Conservation (phyloP, 2,113 vertebrate species). For the Sinocyclocheilus rhinocerous region DNA sequence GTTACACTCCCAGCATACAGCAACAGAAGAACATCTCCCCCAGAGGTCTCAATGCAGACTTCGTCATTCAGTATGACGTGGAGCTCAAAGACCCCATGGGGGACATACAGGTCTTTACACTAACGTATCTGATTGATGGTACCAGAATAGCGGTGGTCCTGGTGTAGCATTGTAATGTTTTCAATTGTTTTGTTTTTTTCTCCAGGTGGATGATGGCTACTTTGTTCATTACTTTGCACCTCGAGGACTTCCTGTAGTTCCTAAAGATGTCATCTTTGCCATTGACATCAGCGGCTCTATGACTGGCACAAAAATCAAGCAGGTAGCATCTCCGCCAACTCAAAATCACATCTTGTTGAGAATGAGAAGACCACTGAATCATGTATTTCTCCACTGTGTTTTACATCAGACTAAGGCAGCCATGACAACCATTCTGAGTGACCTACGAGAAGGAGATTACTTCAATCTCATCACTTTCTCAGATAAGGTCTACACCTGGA, state of each 20-base stretch:
- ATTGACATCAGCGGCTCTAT: slow-evolving; percentile 84
- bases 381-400: slow-evolving; percentile 47
- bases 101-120: slow-evolving; percentile 75
- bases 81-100: slow-evolving; percentile 75
- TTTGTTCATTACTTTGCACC: slow-evolving; percentile 85
- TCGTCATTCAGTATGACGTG: slow-evolving; percentile 81
- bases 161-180: not conserved
- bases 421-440: slow-evolving; percentile 81
- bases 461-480: slow-evolving; percentile 89
- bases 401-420: slow-evolving; percentile 81
- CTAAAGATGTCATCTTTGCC: slow-evolving; percentile 82
- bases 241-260: slow-evolving; percentile 77
- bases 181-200: not conserved
- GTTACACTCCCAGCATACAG: slow-evolving; percentile 70
- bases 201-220: slow-evolving; percentile 78
- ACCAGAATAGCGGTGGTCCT: not conserved
- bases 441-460: slow-evolving; percentile 78
- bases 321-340: slow-evolving; percentile 68
- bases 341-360: not conserved
- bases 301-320: slow-evolving; percentile 84
- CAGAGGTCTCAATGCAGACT: slow-evolving; percentile 76
- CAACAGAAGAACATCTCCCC: slow-evolving; percentile 74
- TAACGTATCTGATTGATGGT: not conserved
- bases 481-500: slow-evolving; percentile 80
- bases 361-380: not conserved